Evolutionary conservation across 2,113 vertebrate genomes (phyloP).

Genomic region (rat (Rattus norvegicus)): DNA sequence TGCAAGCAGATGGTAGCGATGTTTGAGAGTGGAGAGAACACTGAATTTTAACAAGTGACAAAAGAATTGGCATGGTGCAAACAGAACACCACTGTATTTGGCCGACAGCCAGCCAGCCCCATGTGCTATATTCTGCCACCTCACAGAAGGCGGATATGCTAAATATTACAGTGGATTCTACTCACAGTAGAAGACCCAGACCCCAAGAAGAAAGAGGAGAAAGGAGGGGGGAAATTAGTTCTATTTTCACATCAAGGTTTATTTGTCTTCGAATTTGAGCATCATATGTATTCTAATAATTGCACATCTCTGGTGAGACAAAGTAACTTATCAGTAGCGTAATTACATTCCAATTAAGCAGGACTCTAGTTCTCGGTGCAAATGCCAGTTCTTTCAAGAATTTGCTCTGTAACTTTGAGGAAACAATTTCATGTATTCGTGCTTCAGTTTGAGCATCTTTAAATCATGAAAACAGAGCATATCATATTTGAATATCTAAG

Average conservation of each 20-base stretch:
- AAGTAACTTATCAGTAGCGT: background rate
- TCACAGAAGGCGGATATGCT: slow-evolving; percentile 46
- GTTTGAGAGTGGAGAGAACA: slow-evolving; percentile 71
- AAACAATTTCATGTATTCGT: background rate
- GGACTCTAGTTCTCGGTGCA: background rate
- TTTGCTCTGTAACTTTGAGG: background rate
- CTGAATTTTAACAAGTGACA: slow-evolving; percentile 79
- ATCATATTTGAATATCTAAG: background rate
- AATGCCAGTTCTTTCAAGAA: background rate
- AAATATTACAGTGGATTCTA: slow-evolving; percentile 4
- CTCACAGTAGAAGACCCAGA: slow-evolving; percentile 28
- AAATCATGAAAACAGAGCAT: background rate
- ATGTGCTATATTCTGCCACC: background rate
- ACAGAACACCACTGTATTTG: slow-evolving; percentile 37
- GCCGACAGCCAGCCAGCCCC: background rate
- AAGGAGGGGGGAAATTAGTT: background rate
- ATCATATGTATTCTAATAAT: background rate
- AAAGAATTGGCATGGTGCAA: slow-evolving; percentile 71
- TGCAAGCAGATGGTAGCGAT: slow-evolving; percentile 75
- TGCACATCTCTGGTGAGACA: background rate
- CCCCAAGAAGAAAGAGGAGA: background rate
- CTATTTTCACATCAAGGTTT: background rate
- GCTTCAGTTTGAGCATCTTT: background rate
- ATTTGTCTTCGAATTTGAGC: background rate
- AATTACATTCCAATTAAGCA: background rate